phyloP scores from a whole-genome alignment of 2,113 vertebrate genomes.

The Otus sunia region DNA sequence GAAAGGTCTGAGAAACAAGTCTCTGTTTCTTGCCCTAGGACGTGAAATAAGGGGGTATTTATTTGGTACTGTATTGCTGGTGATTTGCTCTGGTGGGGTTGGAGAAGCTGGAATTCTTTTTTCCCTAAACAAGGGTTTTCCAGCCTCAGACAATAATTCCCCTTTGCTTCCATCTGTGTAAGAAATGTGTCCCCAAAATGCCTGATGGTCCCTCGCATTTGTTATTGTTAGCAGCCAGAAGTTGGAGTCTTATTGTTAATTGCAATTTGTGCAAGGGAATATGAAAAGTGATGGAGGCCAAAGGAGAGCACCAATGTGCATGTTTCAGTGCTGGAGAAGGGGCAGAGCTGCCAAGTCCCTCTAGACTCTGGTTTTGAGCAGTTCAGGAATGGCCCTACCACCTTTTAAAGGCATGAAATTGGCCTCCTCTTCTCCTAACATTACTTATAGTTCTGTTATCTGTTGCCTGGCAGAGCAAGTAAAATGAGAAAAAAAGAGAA shows the following conservation, averaged over 20 bases:
- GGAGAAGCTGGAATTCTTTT: background rate
- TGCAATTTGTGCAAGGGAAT: background rate
- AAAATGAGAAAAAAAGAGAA: background rate
- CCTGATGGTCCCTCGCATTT: fast-evolving
- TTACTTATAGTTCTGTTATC: background rate
- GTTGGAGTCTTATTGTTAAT: background rate
- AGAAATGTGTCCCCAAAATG: background rate
- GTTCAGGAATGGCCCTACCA: background rate
- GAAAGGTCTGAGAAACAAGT: background rate
- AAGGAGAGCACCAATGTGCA: fast-evolving
- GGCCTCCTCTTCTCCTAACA: background rate
- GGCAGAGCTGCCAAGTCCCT: background rate
- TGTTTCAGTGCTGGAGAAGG: background rate
- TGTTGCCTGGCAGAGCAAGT: background rate
- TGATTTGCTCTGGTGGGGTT: background rate
- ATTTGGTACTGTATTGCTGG: background rate
- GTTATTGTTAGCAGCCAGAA: background rate
- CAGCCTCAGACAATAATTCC: background rate
- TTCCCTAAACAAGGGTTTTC: background rate
- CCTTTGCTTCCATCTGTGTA: background rate
- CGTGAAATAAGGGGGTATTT: background rate
- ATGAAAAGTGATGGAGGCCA: background rate
- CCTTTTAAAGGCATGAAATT: background rate
- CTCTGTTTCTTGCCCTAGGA: background rate
- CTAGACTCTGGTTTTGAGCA: background rate